Evolutionary conservation across 35 echinoderm and acorn worm genomes (phyloP), one percentile per base, ranked within the genome.

Genomic region (Hemicentrotus pulcherrimus): DNA sequence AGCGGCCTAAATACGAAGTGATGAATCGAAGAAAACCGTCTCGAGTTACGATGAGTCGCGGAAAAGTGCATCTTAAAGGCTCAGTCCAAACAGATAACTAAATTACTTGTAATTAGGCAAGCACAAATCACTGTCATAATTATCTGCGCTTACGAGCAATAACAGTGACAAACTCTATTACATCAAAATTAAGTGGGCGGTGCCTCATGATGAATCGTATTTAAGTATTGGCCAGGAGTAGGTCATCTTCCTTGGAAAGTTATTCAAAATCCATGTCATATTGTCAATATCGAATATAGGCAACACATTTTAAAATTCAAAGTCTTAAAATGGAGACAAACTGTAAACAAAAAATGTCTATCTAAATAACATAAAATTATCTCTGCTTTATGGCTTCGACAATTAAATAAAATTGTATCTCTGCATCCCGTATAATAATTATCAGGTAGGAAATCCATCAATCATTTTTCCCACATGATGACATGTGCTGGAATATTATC

Each of bases 1-100:
- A 58, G 91, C 46, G 91, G 45, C 91, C 46, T 47, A 93, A 31
- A 93, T 48, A 93, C 48, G 46, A 93, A 93, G 32, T 93, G 91
- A 93, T 93, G 91, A 93, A 93, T 93, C 91, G 48, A 31, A 47
- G 91, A 93, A 47, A 90, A 90, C 88, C 31, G 46, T 33, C 88
- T 90, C 88, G 46, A 90, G 88, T 90, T 90, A 90, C 88, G 32
- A 31, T 90, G 86, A 86, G 46, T 90, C 88, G 88, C 24, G 46
- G 46, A 15, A 90, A 90, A 90, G 88, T 90, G 46, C 88, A 90
- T 45, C 88, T 90, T 90, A 90, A 90, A 90, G 88, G 88, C 88
- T 33, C 88, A 90, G 15, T 47, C 65, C 22, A 78, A n/a, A 28
- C 19, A 78, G 65, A 78, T 78, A 78, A 78, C 28, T 78, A 3